These are phyloP conservation scores for Leucopsar rothschildi DNA, from an alignment of 2,113 vertebrate species.

Conservation along the genomic window DNA sequence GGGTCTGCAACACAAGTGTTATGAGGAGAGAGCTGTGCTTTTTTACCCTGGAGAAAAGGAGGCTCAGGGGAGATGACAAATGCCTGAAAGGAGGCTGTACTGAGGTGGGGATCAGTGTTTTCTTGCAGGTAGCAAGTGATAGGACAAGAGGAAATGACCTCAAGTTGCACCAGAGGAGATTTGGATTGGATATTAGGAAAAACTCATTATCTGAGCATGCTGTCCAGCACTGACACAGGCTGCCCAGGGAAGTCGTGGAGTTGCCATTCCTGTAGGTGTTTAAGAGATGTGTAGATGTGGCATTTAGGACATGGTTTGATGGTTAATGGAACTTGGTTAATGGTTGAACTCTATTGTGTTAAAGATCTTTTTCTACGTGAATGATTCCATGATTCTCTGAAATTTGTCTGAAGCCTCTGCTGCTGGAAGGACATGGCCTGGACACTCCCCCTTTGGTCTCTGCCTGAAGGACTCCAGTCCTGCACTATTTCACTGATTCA, in stretches of 20 bases:
- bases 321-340: background rate
- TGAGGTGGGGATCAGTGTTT: accelerated
- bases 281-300: background rate
- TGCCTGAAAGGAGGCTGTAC: background rate
- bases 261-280: background rate
- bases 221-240: background rate
- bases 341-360: background rate
- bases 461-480: background rate
- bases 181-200: background rate
- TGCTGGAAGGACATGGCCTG: background rate
- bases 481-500: accelerated
- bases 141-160: background rate
- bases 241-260: background rate
- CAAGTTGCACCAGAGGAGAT: background rate
- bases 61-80: background rate
- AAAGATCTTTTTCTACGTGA: background rate
- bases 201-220: accelerated
- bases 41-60: background rate
- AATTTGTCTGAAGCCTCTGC: background rate
- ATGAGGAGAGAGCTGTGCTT: background rate
- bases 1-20: background rate
- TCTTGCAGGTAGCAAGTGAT: background rate
- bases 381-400: background rate
- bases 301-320: background rate
- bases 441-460: background rate